Evolutionary conservation across 2,113 vertebrate species (phyloP).

Genomic region (Mobula birostris): DNA sequence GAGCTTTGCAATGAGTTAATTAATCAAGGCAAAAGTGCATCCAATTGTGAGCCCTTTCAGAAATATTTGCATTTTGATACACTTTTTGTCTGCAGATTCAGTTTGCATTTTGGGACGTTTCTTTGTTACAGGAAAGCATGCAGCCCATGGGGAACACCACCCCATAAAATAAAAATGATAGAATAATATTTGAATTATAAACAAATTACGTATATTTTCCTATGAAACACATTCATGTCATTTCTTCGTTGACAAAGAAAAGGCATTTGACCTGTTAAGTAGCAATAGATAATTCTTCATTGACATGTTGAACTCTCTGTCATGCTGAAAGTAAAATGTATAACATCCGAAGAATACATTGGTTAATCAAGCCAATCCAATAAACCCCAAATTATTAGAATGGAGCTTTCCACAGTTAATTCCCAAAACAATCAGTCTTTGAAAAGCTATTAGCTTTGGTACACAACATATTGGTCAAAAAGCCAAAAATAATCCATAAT

Average conservation of each 20-base stretch:
- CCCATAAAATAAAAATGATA: background rate
- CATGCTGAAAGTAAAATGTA: background rate
- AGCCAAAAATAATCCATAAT: background rate
- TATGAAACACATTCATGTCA: background rate
- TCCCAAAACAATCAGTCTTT: background rate
- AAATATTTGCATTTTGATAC: constrained; percentile 31
- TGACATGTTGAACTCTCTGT: background rate
- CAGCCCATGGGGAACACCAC: background rate
- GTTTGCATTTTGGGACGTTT: background rate
- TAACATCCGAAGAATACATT: background rate
- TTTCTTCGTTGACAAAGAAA: background rate
- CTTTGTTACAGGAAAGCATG: background rate
- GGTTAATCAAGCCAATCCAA: background rate
- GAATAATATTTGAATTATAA: constrained; percentile 3
- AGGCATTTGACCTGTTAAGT: background rate
- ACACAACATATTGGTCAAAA: background rate
- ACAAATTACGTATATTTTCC: constrained; percentile 10
- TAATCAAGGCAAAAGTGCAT: constrained; percentile 16
- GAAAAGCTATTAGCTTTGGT: background rate
- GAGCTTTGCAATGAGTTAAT: constrained; percentile 30
- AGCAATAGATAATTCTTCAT: background rate
- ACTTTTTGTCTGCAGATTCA: background rate
- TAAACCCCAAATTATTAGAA: background rate
- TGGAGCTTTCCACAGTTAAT: background rate
- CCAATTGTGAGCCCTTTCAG: constrained; percentile 17